Conservation (phyloP, 2,113 vertebrate species). For the Otus sunia region DNA sequence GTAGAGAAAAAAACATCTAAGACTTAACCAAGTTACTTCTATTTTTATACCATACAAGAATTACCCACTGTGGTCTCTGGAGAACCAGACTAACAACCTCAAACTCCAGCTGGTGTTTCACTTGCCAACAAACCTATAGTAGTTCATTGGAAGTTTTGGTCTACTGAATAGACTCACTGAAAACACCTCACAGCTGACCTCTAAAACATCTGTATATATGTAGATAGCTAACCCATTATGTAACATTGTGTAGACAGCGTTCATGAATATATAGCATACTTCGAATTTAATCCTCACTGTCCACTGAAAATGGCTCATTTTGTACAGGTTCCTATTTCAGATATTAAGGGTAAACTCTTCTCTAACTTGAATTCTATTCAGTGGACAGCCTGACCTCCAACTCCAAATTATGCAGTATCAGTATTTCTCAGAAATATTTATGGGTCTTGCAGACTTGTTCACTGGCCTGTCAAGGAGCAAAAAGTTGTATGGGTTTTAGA, state of each 20-base stretch:
- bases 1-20: not conserved
- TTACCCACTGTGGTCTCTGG: accelerated
- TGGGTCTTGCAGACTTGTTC: not conserved
- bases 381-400: not conserved
- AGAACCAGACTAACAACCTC: not conserved
- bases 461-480: not conserved
- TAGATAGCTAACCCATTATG: not conserved
- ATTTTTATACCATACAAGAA: not conserved
- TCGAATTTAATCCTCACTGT: not conserved
- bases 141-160: not conserved
- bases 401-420: not conserved
- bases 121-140: not conserved
- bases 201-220: not conserved
- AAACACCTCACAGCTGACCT: not conserved
- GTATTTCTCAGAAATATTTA: not conserved
- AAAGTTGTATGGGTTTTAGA: not conserved
- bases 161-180: not conserved
- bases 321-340: not conserved
- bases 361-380: not conserved
- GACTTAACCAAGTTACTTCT: not conserved
- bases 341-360: not conserved
- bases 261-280: not conserved
- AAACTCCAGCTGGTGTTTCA: not conserved
- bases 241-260: not conserved
- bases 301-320: not conserved